These are phyloP conservation scores for Diachrysia chrysitis DNA, from an alignment of 2,888 invertebrate genomes.

Conservation along the genomic window DNA sequence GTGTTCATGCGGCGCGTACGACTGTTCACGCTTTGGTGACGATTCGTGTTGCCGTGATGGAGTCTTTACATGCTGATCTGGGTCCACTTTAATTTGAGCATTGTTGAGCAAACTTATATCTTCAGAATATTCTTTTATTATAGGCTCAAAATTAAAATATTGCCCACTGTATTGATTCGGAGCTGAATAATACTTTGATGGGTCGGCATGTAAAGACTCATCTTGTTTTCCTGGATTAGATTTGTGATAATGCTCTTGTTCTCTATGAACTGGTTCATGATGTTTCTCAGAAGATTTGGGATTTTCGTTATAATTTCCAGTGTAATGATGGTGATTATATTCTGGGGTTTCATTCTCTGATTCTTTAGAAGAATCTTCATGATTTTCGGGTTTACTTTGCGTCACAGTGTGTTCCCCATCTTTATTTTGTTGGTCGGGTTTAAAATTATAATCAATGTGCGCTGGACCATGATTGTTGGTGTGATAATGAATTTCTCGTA, in stretches of 20 bases:
- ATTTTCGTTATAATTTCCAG: conserved; percentile 36
- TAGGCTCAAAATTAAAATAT: conserved; percentile 65
- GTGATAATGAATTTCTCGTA: conserved; percentile 70
- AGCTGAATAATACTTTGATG: conserved; percentile 53
- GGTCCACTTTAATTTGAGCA: conserved; percentile 74
- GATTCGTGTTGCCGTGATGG: conserved; percentile 51
- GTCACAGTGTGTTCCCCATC: conserved; percentile 53
- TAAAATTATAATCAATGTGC: conserved; percentile 73
- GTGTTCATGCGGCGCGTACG: conserved; percentile 37
- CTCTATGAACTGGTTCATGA: conserved; percentile 39
- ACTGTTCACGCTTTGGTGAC: conserved; percentile 23
- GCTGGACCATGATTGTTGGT: conserved; percentile 71
- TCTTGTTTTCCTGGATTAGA: conserved; percentile 28
- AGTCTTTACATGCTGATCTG: conserved; percentile 70
- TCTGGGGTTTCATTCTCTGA: conserved; percentile 54
- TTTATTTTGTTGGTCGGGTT: conserved; percentile 64
- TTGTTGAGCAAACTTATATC: conserved; percentile 71
- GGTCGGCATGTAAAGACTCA: conserved; percentile 26
- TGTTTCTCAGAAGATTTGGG: conserved; percentile 47
- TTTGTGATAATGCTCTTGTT: conserved; percentile 42
- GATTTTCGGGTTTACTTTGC: conserved; percentile 51
- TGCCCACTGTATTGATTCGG: conserved; percentile 54
- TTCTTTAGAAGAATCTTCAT: conserved; percentile 43
- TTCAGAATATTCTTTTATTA: conserved; percentile 74
- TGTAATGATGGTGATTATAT: conserved; percentile 44